Conservation (phyloP, 2,888 invertebrate genomes). For the Agrochola litura region DNA sequence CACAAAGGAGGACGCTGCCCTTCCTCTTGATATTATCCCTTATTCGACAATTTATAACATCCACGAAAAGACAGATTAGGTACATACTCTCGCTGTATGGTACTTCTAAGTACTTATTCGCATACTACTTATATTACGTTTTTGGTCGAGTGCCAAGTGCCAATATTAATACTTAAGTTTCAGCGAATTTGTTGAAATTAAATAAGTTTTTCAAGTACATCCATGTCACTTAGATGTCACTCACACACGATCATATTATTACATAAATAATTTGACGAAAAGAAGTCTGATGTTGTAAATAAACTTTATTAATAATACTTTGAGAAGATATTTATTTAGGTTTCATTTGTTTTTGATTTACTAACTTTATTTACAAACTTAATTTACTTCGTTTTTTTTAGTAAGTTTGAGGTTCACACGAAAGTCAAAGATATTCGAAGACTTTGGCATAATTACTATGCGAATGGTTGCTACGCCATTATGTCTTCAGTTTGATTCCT, state of each 20-base stretch:
- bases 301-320: slow-evolving; percentile 52
- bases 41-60: slow-evolving; percentile 43
- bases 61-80: slow-evolving; percentile 25
- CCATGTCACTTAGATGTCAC: slow-evolving; percentile 12
- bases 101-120: background rate
- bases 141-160: slow-evolving; percentile 34
- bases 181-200: slow-evolving; percentile 48
- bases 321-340: slow-evolving; percentile 1
- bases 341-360: slow-evolving; percentile 24
- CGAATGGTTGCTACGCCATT: background rate
- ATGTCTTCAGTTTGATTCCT: background rate
- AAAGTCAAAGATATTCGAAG: background rate
- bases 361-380: background rate
- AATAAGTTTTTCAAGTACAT: slow-evolving; percentile 45
- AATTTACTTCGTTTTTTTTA: background rate
- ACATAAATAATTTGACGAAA: slow-evolving; percentile 21
- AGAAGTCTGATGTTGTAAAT: background rate
- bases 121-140: background rate
- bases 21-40: slow-evolving; percentile 43
- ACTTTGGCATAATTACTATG: too few relatives aligned
- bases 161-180: slow-evolving; percentile 36
- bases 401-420: background rate
- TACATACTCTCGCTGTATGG: background rate
- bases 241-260: slow-evolving; percentile 1
- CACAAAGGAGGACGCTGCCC: background rate